phyloP scores from a whole-genome alignment of 2,888 invertebrate genomes.

The Physocephala rufipes region DNA sequence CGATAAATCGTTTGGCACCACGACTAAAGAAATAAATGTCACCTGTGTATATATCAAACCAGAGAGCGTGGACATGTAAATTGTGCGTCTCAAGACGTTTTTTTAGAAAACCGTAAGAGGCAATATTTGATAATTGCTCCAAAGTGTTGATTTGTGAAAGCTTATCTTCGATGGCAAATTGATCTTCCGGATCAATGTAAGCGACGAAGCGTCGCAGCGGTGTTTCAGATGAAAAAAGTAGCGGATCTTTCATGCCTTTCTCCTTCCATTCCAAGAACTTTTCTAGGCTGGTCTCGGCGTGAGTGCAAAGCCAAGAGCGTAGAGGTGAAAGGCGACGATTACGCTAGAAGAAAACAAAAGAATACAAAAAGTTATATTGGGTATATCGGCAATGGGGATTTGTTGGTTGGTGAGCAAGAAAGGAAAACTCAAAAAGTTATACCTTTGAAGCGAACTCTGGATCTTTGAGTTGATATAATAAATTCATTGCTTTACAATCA shows the following conservation, averaged over 20 bases:
- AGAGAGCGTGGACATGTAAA: conserved; percentile 90
- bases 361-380: not conserved
- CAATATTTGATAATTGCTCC: conserved; percentile 91
- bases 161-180: conserved; percentile 89
- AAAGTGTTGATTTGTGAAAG: conserved; percentile 94
- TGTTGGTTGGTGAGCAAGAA: too few species aligned
- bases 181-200: conserved; percentile 91
- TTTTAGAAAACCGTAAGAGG: conserved; percentile 90
- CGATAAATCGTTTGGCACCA: conserved; percentile 82
- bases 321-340: conserved; percentile 87
- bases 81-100: conserved; percentile 81
- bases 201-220: conserved; percentile 89
- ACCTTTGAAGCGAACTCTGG: conserved; percentile 78
- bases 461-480: conserved; percentile 83
- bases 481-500: conserved; percentile 98
- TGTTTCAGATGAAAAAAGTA: conserved; percentile 87
- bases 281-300: conserved; percentile 81
- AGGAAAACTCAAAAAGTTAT: conserved; percentile 23
- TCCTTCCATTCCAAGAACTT: conserved; percentile 81
- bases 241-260: conserved; percentile 72
- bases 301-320: conserved; percentile 90
- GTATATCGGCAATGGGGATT: not conserved
- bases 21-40: conserved; percentile 95
- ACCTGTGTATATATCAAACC: conserved; percentile 98
- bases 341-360: conserved; percentile 62